phyloP scores from a whole-genome alignment of 2,888 invertebrate genomes.

The Serrognathus titanus region DNA sequence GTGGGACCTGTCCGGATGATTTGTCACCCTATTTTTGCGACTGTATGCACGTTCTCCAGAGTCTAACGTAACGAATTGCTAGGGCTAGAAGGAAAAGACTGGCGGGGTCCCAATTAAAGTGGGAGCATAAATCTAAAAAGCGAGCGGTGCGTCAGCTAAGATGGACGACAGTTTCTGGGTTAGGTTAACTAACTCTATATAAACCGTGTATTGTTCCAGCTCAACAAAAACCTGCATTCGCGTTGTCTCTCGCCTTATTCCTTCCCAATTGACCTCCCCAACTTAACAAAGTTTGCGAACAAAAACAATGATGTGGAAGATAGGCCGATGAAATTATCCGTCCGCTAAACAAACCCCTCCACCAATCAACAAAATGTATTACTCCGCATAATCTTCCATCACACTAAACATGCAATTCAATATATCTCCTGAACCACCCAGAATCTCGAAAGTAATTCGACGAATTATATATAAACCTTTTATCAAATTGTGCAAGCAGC shows the following conservation, averaged over 20 bases:
- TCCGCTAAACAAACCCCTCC: background rate
- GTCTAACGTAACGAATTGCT: conserved; percentile 38
- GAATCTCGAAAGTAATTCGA: background rate
- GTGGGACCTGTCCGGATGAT: conserved; percentile 44
- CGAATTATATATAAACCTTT: conserved; percentile 7
- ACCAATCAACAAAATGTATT: background rate
- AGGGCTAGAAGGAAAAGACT: conserved; percentile 27
- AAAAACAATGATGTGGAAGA: too few species aligned
- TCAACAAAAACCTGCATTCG: too few species aligned
- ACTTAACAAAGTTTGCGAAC: too few species aligned
- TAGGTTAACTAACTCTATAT: background rate
- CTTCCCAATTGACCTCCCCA: too few species aligned
- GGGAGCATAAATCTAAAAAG: conserved; percentile 41
- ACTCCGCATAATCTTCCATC: background rate
- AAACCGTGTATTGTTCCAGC: background rate
- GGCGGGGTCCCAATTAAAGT: conserved; percentile 45
- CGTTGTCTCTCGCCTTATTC: too few species aligned
- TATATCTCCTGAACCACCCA: background rate
- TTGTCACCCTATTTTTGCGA: conserved; percentile 48
- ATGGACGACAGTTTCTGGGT: conserved; percentile 39
- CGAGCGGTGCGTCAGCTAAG: conserved; percentile 35
- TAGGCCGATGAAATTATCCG: too few species aligned
- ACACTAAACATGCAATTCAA: background rate
- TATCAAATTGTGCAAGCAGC: conserved; percentile 28
- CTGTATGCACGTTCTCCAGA: conserved; percentile 39